These are phyloP conservation scores for Drosophila fungiperda DNA, from an alignment of 2,888 invertebrate genomes.

Conservation along the genomic window DNA sequence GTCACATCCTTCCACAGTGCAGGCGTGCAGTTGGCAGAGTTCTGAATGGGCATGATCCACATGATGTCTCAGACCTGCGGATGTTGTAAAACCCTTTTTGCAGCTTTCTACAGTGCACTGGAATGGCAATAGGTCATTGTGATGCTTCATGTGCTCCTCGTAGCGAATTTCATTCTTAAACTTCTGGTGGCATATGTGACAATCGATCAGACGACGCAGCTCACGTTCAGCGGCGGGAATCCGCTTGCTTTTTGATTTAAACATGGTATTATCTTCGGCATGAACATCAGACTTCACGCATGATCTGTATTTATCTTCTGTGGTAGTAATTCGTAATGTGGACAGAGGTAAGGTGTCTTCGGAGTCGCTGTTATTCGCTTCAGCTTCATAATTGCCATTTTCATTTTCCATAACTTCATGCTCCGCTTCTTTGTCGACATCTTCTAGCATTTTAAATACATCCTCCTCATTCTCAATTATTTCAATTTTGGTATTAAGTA, in stretches of 20 bases:
- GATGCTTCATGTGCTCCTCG: constrained; percentile 82
- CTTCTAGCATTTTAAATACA: constrained; percentile 81
- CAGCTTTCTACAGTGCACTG: constrained; percentile 80
- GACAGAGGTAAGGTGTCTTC: constrained; percentile 75
- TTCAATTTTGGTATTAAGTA: constrained; percentile 79
- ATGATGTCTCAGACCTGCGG: constrained; percentile 75
- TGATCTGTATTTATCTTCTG: constrained; percentile 27
- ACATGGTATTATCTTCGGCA: constrained; percentile 22
- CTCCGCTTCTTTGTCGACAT: constrained; percentile 73
- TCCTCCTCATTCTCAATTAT: constrained; percentile 81
- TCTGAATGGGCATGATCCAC: constrained; percentile 81
- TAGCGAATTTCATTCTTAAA: constrained; percentile 78
- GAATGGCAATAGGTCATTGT: constrained; percentile 80
- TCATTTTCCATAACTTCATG: constrained; percentile 47
- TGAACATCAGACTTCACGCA: constrained; percentile 31
- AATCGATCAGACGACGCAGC: constrained; percentile 68
- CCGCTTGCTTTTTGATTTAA: constrained; percentile 60
- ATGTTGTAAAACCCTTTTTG: constrained; percentile 78
- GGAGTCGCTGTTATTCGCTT: constrained; percentile 62
- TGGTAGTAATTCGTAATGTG: constrained; percentile 19
- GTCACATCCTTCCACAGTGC: constrained; percentile 79
- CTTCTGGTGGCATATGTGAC: constrained; percentile 80
- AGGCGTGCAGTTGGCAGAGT: constrained; percentile 69
- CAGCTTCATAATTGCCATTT: constrained; percentile 55
- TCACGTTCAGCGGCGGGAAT: constrained; percentile 59